phyloP scores from a whole-genome alignment of 2,888 invertebrate species.

The Thera obeliscata region DNA sequence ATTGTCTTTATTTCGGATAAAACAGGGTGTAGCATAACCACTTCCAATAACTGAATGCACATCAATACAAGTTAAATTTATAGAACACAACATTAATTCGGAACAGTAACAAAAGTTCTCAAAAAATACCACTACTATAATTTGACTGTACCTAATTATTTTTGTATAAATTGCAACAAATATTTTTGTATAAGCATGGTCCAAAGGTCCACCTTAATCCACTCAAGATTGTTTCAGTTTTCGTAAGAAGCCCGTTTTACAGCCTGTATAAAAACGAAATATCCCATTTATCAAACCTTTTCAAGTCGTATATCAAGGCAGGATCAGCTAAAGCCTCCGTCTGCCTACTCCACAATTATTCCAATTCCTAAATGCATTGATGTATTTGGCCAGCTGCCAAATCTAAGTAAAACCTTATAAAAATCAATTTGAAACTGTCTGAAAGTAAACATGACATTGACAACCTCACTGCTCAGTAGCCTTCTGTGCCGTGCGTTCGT shows the following conservation, averaged over 20 bases:
- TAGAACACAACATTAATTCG: too few species aligned
- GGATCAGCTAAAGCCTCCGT: conserved; percentile 30
- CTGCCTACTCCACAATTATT: conserved; percentile 30
- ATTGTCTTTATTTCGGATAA: neutral
- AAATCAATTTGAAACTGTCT: conserved; percentile 22
- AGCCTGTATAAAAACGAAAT: conserved; percentile 24
- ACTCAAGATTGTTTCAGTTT: neutral
- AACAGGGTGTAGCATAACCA: neutral
- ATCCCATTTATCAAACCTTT: conserved; percentile 34
- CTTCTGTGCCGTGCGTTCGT: too few species aligned
- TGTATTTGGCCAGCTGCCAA: conserved; percentile 58
- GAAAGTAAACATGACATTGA: conserved; percentile 10
- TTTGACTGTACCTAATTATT: too few species aligned
- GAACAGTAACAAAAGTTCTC: too few species aligned
- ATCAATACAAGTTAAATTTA: neutral
- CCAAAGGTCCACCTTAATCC: too few species aligned
- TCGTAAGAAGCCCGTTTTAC: neutral
- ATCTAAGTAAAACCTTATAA: conserved; percentile 42
- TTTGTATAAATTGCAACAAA: too few species aligned
- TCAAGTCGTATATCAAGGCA: conserved; percentile 30
- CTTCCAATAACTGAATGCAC: neutral
- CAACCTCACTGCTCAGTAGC: neutral
- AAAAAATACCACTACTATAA: too few species aligned
- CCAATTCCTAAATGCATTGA: conserved; percentile 56
- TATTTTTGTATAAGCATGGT: too few species aligned